Conservation (phyloP, 1,140 invertebrate genomes). For the Papilio helenus region DNA sequence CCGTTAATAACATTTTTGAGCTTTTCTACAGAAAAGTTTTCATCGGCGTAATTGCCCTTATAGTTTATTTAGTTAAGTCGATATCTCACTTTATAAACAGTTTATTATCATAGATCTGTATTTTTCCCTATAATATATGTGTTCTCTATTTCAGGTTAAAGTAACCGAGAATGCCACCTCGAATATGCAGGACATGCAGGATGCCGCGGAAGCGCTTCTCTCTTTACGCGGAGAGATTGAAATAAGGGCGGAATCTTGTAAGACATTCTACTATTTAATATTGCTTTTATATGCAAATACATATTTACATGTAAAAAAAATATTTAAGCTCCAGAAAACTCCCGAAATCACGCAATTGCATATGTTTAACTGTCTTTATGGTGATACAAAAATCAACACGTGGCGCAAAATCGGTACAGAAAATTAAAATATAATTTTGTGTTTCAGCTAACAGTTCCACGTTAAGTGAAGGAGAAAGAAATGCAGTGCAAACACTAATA, state of each 20-base stretch:
- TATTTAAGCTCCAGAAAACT: neutral
- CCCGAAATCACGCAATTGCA: neutral
- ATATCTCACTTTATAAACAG: no score
- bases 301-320: neutral
- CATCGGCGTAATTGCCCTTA: no score
- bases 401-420: neutral
- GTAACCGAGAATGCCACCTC: neutral
- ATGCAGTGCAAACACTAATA: slow-evolving; percentile 8
- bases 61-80: no score
- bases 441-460: slow-evolving; percentile 14
- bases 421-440: neutral
- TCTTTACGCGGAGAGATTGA: slow-evolving; percentile 11
- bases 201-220: slow-evolving; percentile 10
- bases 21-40: no score
- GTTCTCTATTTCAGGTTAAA: neutral
- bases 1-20: no score
- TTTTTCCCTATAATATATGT: neutral
- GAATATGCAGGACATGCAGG: slow-evolving; percentile 11
- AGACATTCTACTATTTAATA: neutral
- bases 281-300: neutral
- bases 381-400: neutral
- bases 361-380: neutral
- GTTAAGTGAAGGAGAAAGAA: slow-evolving; percentile 12
- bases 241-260: neutral
- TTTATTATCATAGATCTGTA: neutral